These are phyloP conservation scores for Triplophysa yarkandensis DNA, from an alignment of 2,797 vertebrate species.

Conservation along the genomic window DNA sequence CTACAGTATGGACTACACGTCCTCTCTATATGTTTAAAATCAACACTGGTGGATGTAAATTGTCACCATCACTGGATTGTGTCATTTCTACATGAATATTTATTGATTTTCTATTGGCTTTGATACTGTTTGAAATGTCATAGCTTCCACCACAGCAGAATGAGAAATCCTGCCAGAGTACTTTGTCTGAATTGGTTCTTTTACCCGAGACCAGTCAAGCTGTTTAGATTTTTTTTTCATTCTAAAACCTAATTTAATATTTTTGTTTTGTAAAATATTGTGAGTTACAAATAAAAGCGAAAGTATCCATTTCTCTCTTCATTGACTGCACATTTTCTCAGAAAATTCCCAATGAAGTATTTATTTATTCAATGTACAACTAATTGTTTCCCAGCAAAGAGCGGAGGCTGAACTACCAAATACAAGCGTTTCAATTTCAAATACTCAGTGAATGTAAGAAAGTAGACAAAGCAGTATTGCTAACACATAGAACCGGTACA, in stretches of 20 bases:
- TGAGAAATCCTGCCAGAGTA: conserved; percentile 13
- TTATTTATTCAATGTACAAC: conserved; percentile 20
- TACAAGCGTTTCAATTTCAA: not conserved
- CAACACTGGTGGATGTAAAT: conserved; percentile 6
- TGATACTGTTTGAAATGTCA: conserved; percentile 56
- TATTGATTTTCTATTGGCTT: conserved; percentile 42
- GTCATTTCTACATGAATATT: conserved; percentile 31
- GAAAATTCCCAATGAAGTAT: conserved; percentile 23
- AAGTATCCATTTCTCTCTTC: conserved; percentile 4
- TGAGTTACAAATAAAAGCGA: conserved; percentile 76
- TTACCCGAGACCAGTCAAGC: conserved; percentile 58
- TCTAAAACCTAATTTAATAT: conserved; percentile 70
- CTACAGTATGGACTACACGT: conserved; percentile 59
- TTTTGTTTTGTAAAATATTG: conserved; percentile 76
- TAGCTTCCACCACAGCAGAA: conserved; percentile 46
- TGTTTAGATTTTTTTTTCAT: conserved; percentile 54
- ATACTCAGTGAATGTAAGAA: not conserved
- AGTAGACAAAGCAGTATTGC: not conserved
- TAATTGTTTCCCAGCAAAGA: not conserved
- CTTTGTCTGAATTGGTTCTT: conserved; percentile 33
- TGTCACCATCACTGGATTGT: conserved; percentile 5
- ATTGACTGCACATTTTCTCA: conserved; percentile 22
- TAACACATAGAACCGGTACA: not conserved
- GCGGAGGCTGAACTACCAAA: not conserved
- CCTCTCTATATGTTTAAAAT: conserved; percentile 17